Evolutionary conservation across 2,797 vertebrate species (phyloP).

Genomic region (Sylvilagus floridanus): DNA sequence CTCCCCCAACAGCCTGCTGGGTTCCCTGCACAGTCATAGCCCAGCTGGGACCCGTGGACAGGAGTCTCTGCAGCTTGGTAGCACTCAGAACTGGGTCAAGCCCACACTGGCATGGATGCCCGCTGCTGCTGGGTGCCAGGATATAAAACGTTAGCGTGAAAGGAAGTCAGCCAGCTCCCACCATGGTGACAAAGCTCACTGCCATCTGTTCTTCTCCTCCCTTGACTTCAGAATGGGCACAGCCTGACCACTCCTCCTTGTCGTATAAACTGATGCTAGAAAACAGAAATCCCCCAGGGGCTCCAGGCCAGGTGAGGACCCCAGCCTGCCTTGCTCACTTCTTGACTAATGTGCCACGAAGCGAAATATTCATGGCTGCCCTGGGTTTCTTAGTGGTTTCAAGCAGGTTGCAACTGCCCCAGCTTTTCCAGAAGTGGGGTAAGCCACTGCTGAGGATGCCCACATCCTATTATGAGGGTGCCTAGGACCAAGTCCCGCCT

Average conservation of each 20-base stretch:
- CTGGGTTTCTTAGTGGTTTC: neutral
- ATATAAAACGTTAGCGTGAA: conserved; percentile 7
- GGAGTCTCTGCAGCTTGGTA: too few relatives aligned
- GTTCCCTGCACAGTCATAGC: neutral
- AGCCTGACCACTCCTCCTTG: neutral
- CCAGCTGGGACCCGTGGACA: neutral
- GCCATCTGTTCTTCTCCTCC: conserved; percentile 42
- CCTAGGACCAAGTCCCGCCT: too few relatives aligned
- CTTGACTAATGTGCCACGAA: neutral
- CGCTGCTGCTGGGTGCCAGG: neutral
- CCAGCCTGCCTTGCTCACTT: neutral
- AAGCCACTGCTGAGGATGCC: too few relatives aligned
- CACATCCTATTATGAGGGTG: too few relatives aligned
- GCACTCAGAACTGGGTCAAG: neutral
- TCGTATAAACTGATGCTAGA: neutral
- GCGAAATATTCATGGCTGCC: neutral
- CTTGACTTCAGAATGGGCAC: neutral
- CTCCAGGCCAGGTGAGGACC: neutral
- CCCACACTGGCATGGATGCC: neutral
- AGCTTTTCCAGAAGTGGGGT: neutral
- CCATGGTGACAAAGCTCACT: neutral
- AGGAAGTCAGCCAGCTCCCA: neutral
- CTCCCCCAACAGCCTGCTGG: neutral
- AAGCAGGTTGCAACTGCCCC: neutral
- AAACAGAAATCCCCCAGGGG: neutral